These are phyloP conservation scores for Ectemnius continuus DNA, from an alignment of 2,888 invertebrate species.

Conservation along the genomic window DNA sequence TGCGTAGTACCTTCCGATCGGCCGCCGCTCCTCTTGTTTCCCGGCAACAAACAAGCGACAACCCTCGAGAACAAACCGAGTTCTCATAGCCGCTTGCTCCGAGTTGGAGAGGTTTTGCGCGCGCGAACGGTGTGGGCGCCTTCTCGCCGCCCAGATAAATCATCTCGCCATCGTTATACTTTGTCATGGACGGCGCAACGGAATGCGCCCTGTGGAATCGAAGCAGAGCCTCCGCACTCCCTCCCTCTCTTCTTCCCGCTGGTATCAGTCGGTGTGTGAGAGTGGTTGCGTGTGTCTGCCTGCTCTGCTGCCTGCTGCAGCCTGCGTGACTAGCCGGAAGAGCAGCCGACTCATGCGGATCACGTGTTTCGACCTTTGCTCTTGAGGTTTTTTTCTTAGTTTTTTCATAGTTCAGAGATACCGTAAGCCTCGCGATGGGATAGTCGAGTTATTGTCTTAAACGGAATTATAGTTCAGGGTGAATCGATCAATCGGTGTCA, in stretches of 20 bases:
- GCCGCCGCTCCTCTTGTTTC: conserved; percentile 37
- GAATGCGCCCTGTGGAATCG: neutral
- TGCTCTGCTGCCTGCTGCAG: too few relatives aligned
- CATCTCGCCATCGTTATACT: conserved; percentile 51
- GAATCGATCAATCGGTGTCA: too few relatives aligned
- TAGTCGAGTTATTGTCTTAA: too few relatives aligned
- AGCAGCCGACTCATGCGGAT: conserved; percentile 36
- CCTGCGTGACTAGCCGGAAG: conserved; percentile 50
- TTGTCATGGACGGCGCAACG: conserved; percentile 37
- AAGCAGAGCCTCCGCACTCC: conserved; percentile 14
- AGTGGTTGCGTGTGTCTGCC: too few relatives aligned
- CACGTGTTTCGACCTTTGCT: too few relatives aligned
- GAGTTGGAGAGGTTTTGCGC: neutral
- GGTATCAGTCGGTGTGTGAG: too few relatives aligned
- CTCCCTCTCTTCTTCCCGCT: too few relatives aligned
- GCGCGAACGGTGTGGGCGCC: conserved; percentile 20
- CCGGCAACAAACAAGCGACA: conserved; percentile 51
- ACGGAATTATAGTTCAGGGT: too few relatives aligned
- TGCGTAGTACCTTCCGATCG: conserved; percentile 20
- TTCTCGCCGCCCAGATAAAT: conserved; percentile 38
- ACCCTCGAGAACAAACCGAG: conserved; percentile 45
- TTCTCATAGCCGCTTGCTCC: neutral
- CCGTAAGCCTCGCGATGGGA: too few relatives aligned
- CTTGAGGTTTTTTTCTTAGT: too few relatives aligned
- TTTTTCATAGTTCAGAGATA: too few relatives aligned